These are phyloP conservation scores for Trematomus loennbergii DNA, from an alignment of 2,113 vertebrate genomes.

Conservation along the genomic window DNA sequence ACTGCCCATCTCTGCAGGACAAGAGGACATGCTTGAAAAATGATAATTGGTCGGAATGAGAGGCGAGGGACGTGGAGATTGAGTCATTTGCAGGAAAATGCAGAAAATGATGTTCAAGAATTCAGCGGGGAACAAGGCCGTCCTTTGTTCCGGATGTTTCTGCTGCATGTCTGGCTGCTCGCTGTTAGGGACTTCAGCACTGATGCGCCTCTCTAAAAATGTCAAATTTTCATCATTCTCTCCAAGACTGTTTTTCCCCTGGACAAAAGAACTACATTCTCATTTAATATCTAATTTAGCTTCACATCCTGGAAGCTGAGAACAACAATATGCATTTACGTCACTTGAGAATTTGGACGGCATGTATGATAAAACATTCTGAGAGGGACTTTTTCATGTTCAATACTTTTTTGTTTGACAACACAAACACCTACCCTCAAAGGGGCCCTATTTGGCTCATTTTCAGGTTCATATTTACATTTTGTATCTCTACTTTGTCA, in stretches of 20 bases:
- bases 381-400: too few relatives aligned
- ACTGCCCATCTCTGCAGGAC: conserved; percentile 42
- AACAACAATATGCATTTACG: conserved; percentile 20
- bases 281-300: conserved; percentile 33
- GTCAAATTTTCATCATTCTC: conserved; percentile 33
- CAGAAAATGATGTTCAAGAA: conserved; percentile 80
- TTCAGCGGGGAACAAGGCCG: conserved; percentile 69
- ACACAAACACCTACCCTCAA: too few relatives aligned
- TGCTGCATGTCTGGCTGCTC: conserved; percentile 60
- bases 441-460: too few relatives aligned
- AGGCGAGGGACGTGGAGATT: conserved; percentile 74
- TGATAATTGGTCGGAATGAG: conserved; percentile 73
- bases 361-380: neutral
- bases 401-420: too few relatives aligned
- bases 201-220: conserved; percentile 62
- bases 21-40: conserved; percentile 61
- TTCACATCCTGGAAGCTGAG: conserved; percentile 19
- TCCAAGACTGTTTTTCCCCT: conserved; percentile 22
- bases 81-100: conserved; percentile 81
- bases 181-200: conserved; percentile 62
- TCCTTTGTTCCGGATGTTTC: conserved; percentile 67
- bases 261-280: conserved; percentile 38
- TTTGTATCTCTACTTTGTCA: too few relatives aligned
- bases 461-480: too few relatives aligned
- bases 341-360: neutral